Percentiles rank a stretch among this genome's conserved stretches.
These are phyloP conservation scores for Tenthredo livida DNA, from an alignment of 2,888 invertebrate genomes.

Conservation along the genomic window DNA sequence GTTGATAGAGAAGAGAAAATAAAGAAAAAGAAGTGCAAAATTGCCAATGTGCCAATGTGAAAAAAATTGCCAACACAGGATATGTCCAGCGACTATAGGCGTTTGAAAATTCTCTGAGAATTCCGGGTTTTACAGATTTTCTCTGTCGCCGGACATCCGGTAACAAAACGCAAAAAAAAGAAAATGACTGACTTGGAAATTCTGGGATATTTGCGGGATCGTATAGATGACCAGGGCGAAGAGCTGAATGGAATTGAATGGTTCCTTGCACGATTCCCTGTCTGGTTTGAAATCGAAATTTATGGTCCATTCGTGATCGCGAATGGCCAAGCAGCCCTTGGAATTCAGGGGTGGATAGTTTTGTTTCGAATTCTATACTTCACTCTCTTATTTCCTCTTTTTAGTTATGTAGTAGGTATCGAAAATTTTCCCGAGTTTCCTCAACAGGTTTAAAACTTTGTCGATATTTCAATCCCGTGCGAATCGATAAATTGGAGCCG, in stretches of 20 bases:
- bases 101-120: no score
- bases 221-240: background rate
- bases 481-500: no score
- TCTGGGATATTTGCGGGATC: slow-evolving; percentile 21
- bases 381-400: slow-evolving; percentile 32
- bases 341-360: slow-evolving; percentile 23
- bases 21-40: background rate
- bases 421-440: no score
- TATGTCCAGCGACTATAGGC: no score
- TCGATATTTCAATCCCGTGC: no score
- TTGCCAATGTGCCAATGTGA: no score
- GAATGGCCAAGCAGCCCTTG: slow-evolving; percentile 48
- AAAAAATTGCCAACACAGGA: background rate
- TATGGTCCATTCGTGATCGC: slow-evolving; percentile 58
- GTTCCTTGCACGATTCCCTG: slow-evolving; percentile 63
- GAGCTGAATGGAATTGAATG: slow-evolving; percentile 66
- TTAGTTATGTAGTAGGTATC: no score
- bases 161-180: background rate
- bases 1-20: background rate
- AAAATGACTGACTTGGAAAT: background rate
- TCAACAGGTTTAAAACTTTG: no score
- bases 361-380: slow-evolving; percentile 10
- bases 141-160: no score
- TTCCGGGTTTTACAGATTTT: no score
- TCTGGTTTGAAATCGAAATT: slow-evolving; percentile 68